phyloP scores from a whole-genome alignment of 2,113 vertebrate genomes.

The Amphilophus citrinellus region DNA sequence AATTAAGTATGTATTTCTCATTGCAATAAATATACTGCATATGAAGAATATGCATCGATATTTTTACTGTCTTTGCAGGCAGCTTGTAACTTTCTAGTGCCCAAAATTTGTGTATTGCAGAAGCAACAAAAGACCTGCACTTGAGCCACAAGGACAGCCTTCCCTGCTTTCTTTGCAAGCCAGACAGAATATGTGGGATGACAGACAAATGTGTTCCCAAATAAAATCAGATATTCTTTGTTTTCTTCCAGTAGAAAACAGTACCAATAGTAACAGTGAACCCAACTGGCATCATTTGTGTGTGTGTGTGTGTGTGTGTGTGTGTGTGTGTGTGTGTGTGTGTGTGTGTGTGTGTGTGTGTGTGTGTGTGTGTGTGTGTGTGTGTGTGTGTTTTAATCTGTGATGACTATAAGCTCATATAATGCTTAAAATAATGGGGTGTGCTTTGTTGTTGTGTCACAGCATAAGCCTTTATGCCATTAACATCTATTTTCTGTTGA shows the following conservation, averaged over 20 bases:
- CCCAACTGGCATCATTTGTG: not conserved
- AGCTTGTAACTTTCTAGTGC: not conserved
- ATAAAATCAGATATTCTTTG: not conserved
- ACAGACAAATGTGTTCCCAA: not conserved
- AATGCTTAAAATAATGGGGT: not conserved
- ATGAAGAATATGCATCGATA: not conserved
- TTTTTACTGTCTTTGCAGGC: not conserved
- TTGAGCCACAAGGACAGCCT: not conserved
- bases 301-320: not conserved
- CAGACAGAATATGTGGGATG: not conserved
- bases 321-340: not conserved
- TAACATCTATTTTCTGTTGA: not conserved
- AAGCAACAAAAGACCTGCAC: not conserved
- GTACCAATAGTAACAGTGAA: not conserved
- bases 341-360: no score
- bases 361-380: not conserved
- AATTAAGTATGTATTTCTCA: not conserved
- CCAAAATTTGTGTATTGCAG: not conserved
- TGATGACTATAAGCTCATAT: not conserved
- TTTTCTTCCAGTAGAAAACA: not conserved
- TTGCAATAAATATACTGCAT: not conserved
- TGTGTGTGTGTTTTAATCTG: conserved; percentile 1
- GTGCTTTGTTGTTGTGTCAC: not conserved
- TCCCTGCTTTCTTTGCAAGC: not conserved
- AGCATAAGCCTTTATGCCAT: not conserved